These are phyloP conservation scores for Oryzias curvinotus DNA, from an alignment of 2,113 vertebrate genomes.

Conservation along the genomic window DNA sequence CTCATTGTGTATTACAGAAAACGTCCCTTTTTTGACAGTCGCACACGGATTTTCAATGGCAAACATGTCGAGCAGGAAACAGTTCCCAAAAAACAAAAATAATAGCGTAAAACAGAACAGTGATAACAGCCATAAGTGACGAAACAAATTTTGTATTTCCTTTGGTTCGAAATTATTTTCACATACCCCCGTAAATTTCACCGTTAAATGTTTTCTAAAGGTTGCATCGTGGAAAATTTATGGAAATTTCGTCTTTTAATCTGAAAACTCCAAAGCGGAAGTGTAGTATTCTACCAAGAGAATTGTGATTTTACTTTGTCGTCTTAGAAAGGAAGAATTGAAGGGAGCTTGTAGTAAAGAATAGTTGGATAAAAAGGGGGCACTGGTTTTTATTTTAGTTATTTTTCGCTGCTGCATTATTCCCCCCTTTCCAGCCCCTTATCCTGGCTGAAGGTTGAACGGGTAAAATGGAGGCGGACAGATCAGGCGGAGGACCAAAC, in stretches of 20 bases:
- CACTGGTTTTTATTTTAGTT: conserved; percentile 29
- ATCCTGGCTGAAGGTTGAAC: conserved; percentile 69
- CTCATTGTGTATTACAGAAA: conserved; percentile 46
- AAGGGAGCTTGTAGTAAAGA: conserved; percentile 45
- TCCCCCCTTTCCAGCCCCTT: conserved; percentile 55
- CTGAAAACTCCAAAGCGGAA: conserved; percentile 60
- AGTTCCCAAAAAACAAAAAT: conserved; percentile 33
- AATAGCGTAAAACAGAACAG: conserved; percentile 24
- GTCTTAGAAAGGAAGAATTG: conserved; percentile 72
- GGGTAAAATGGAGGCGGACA: conserved; percentile 80
- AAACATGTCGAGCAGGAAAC: conserved; percentile 28
- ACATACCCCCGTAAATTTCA: fast-evolving
- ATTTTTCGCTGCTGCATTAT: conserved; percentile 33
- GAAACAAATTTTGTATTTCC: background rate
- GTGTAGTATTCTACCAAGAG: conserved; percentile 60
- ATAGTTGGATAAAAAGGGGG: conserved; percentile 49
- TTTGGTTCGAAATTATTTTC: too few relatives aligned
- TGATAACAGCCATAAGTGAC: background rate
- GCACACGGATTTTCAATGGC: conserved; percentile 15
- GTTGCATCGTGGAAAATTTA: too few relatives aligned
- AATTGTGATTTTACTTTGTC: conserved; percentile 64
- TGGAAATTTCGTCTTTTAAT: conserved; percentile 24
- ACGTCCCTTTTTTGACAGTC: conserved; percentile 56
- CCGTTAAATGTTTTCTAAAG: background rate
- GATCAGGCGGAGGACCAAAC: conserved; percentile 78